Conservation (phyloP, 64 coral and sea anemone genomes). For the Actinia equina region DNA sequence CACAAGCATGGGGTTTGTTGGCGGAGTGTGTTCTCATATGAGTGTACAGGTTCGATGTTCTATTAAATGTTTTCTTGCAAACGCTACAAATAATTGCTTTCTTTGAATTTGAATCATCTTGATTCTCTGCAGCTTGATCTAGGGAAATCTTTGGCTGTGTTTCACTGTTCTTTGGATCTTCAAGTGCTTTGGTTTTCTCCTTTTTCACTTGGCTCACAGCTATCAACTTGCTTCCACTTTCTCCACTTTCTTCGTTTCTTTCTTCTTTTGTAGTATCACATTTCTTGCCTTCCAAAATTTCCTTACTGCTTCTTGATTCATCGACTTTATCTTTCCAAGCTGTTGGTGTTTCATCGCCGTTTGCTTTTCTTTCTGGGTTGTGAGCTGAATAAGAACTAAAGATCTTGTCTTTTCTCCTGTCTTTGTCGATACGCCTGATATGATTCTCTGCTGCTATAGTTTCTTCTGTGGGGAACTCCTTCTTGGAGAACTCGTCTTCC, state of each 20-base stretch:
- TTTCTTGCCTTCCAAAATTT: background rate
- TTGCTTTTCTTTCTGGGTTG: background rate
- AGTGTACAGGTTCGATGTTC: constrained; percentile 46
- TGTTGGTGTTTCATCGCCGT: background rate
- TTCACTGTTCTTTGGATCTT: background rate
- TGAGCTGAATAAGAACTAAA: background rate
- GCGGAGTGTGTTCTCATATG: constrained; percentile 40
- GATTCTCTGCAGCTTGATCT: background rate
- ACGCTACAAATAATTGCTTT: constrained; percentile 8
- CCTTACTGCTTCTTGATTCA: background rate
- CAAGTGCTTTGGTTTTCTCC: background rate
- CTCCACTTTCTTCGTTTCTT: background rate
- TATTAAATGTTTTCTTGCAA: constrained; percentile 34
- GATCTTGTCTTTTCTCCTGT: background rate
- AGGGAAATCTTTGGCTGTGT: background rate
- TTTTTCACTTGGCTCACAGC: background rate
- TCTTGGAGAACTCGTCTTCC: background rate
- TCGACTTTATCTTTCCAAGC: background rate
- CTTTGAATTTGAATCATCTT: background rate
- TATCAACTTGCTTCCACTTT: background rate
- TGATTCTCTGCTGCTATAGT: background rate
- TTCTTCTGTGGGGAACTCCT: background rate
- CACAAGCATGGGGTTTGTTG: constrained; percentile 34
- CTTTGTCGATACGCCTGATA: background rate
- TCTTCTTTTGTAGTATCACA: background rate